Base-by-base conservation (phyloP, 2,113 vertebrate species). In the Sander vitreus region DNA sequence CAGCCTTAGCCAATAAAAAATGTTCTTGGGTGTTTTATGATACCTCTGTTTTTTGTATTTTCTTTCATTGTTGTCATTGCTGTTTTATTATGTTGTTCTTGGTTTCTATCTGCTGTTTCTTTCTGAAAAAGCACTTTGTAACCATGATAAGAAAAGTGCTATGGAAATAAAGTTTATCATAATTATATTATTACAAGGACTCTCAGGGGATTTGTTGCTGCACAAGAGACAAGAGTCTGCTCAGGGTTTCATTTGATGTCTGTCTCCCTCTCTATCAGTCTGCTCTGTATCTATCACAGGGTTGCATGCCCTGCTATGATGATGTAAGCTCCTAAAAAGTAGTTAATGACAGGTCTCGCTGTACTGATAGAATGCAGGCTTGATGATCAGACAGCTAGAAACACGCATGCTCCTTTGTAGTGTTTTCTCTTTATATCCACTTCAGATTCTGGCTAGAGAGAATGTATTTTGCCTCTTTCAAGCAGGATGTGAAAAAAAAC, bases 291-390 rank as follows among this genome's bases (percentile, higher is more conserved):
- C 67, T 73, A 12, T 87, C 75, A 14, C 69, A 43, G 23, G 30
- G 65, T 59, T 84, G 70, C 58, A 13, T 84, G 67, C 67, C 78
- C 78, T 3, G 2, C 65, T 25, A 9, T 48, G 18, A 78, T 88
- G 83, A 92, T 48, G 71, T 77, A 53, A 86, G 33, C 27, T 58
- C 70, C 65, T 68, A 55, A 74, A 58, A 60, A 45, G 53, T 76
- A 66, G 50, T 59, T 70, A 62, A 79, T 59, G 75, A 74, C 51
- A 62, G 76, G 50, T 82, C 53, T 23, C 12, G 36, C 50, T 71
- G 55, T 75, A 25, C 62, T 66, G 68, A 89, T 62, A 16, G 50
- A 77, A 74, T 53, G 55, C 73, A 89, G 75, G 19, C 77, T 51
- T 30, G 60, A 55, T 67, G 54, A 80, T 74, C 78, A 11, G 3